Evolutionary conservation across 2,797 vertebrate species (phyloP).

Genomic region (Chelidonichthys spinosus): DNA sequence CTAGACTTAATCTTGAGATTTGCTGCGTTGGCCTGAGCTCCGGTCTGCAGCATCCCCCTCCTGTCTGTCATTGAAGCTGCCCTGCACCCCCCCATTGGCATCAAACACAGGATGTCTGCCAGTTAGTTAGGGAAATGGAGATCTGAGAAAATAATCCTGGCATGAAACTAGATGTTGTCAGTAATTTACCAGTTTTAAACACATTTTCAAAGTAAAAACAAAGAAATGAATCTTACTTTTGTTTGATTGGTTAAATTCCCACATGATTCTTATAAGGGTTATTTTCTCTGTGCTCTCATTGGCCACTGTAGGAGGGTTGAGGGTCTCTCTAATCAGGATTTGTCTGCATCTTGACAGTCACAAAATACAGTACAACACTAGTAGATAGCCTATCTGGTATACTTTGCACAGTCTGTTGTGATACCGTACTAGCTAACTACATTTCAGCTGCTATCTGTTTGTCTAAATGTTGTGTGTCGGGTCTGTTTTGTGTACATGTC

Average conservation of each 20-base stretch:
- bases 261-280: not conserved
- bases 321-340: not conserved
- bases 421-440: not conserved
- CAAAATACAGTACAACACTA: not conserved
- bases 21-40: slow-evolving; percentile 52
- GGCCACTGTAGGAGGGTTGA: not conserved
- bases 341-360: slow-evolving; percentile 4
- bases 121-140: slow-evolving; percentile 14
- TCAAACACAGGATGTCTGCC: slow-evolving; percentile 41
- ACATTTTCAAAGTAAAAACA: not conserved
- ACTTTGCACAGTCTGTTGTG: slow-evolving; percentile 1
- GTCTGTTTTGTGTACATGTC: not conserved
- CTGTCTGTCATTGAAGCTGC: slow-evolving; percentile 40
- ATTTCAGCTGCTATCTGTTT: slow-evolving; percentile 3
- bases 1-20: slow-evolving; percentile 49
- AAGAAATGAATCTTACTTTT: not conserved
- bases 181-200: slow-evolving; percentile 7
- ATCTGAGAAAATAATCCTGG: slow-evolving; percentile 16
- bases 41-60: slow-evolving; percentile 40
- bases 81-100: slow-evolving; percentile 24
- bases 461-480: slow-evolving; percentile 7
- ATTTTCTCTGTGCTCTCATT: not conserved
- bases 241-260: not conserved
- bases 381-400: slow-evolving; percentile 10
- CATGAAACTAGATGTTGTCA: not conserved